Percentiles rank a stretch among this genome's conserved stretches.
Evolutionary conservation across 2,888 invertebrate species (phyloP).

Genomic region (Drosophila gaucha): DNA sequence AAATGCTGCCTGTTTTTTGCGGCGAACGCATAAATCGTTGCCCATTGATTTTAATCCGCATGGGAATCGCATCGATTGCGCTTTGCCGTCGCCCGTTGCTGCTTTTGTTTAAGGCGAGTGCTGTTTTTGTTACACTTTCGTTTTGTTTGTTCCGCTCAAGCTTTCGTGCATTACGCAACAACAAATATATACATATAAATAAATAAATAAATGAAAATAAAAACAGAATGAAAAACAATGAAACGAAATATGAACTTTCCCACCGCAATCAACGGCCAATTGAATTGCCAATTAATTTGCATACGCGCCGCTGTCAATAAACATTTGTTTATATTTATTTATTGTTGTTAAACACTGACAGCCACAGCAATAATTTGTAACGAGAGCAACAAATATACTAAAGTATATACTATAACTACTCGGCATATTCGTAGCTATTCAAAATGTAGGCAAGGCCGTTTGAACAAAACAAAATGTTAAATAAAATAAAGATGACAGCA

Average conservation of each 20-base stretch:
- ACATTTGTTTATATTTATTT: conserved; percentile 69
- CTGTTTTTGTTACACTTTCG: conserved; percentile 58
- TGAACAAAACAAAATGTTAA: conserved; percentile 2
- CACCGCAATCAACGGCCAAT: conserved; percentile 73
- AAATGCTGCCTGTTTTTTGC: conserved; percentile 23
- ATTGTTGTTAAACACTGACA: conserved; percentile 46
- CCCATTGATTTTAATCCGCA: conserved; percentile 73
- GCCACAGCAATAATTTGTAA: conserved; percentile 35
- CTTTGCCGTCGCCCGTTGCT: conserved; percentile 27
- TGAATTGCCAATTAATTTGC: conserved; percentile 75
- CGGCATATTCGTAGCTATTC: conserved; percentile 17
- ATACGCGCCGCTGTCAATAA: conserved; percentile 63
- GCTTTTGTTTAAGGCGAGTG: conserved; percentile 24
- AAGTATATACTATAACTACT: conserved; percentile 21
- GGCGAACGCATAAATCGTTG: conserved; percentile 74
- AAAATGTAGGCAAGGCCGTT: conserved; percentile 41
- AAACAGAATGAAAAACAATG: conserved; percentile 17
- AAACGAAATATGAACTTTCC: conserved; percentile 55
- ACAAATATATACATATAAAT: conserved; percentile 5
- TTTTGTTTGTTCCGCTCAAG: conserved; percentile 22
- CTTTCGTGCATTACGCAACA: conserved; percentile 55
- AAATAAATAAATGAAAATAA: conserved; percentile 14
- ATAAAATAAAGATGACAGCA: conserved; percentile 53
- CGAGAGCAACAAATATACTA: conserved; percentile 29
- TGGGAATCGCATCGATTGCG: conserved; percentile 64